Percentiles rank a stretch among this genome's conserved stretches.
These are phyloP conservation scores for Panagrolaimus sp. DNA, from an alignment of 1,140 invertebrate genomes.

Conservation along the genomic window DNA sequence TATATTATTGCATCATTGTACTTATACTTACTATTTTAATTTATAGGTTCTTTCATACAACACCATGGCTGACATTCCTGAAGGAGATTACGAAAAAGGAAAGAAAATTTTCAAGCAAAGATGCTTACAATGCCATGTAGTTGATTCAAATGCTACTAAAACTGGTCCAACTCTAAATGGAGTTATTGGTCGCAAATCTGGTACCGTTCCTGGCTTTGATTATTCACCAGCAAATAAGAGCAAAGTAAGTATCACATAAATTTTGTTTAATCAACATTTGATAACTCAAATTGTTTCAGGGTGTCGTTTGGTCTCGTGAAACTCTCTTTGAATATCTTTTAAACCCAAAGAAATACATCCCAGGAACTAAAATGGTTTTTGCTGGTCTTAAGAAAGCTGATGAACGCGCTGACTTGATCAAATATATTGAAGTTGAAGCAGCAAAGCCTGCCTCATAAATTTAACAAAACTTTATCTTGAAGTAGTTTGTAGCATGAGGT, in stretches of 20 bases:
- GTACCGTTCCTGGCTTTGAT: slow-evolving; percentile 81
- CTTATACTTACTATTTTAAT: neutral
- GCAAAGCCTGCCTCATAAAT: slow-evolving; percentile 38
- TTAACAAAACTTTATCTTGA: neutral
- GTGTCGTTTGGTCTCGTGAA: slow-evolving; percentile 88
- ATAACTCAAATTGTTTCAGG: slow-evolving; percentile 63
- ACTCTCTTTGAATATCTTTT: slow-evolving; percentile 91
- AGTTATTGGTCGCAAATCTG: slow-evolving; percentile 87
- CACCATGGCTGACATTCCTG: slow-evolving; percentile 54
- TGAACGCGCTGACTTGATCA: slow-evolving; percentile 89
- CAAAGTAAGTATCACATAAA: slow-evolving; percentile 70
- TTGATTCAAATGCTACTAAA: slow-evolving; percentile 70
- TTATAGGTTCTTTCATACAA: neutral
- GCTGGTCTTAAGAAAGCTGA: slow-evolving; percentile 93
- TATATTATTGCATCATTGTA: no score
- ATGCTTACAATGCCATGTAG: slow-evolving; percentile 97
- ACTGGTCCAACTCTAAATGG: slow-evolving; percentile 92
- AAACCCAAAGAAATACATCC: slow-evolving; percentile 97
- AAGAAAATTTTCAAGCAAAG: slow-evolving; percentile 92
- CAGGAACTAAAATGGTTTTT: slow-evolving; percentile 98
- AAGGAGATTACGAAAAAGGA: slow-evolving; percentile 87
- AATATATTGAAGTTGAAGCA: slow-evolving; percentile 67
- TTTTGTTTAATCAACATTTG: neutral
- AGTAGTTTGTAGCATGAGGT: no score
- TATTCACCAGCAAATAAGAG: slow-evolving; percentile 93